These are phyloP conservation scores for Siphlonurus alternatus DNA, from an alignment of 2,888 invertebrate genomes.

Conservation along the genomic window DNA sequence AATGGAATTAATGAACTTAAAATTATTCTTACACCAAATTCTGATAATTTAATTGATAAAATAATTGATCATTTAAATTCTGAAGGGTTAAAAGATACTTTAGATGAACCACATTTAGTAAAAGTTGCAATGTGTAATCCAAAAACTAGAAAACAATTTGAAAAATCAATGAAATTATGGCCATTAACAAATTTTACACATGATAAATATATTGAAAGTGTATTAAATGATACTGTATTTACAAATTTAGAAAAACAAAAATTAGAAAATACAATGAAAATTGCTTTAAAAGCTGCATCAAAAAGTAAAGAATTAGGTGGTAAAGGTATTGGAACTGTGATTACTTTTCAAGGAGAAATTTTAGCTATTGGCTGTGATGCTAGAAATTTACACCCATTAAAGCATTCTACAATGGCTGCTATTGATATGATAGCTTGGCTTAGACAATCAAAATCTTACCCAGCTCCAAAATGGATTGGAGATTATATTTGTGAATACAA, in stretches of 20 bases:
- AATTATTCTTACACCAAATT: neutral
- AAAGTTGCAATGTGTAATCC: slow-evolving; percentile 45
- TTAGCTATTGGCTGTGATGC: slow-evolving; percentile 48
- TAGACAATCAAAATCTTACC: slow-evolving; percentile 32
- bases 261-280: slow-evolving; percentile 40
- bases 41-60: neutral
- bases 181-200: slow-evolving; percentile 66
- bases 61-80: neutral
- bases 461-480: neutral
- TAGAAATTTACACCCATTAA: slow-evolving; percentile 42
- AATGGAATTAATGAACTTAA: too few species aligned
- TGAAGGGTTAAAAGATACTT: neutral
- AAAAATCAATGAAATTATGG: slow-evolving; percentile 45
- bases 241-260: slow-evolving; percentile 29
- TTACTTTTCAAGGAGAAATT: slow-evolving; percentile 45
- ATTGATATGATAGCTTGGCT: slow-evolving; percentile 69
- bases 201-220: slow-evolving; percentile 50
- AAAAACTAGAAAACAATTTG: slow-evolving; percentile 47
- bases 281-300: slow-evolving; percentile 33
- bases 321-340: slow-evolving; percentile 38
- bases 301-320: slow-evolving; percentile 5
- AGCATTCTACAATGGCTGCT: slow-evolving; percentile 72
- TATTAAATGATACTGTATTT: slow-evolving; percentile 46
- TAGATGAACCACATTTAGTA: neutral
- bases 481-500: neutral